These are phyloP conservation scores for Acrocephalus arundinaceus DNA, from an alignment of 2,113 vertebrate genomes.

Conservation along the genomic window DNA sequence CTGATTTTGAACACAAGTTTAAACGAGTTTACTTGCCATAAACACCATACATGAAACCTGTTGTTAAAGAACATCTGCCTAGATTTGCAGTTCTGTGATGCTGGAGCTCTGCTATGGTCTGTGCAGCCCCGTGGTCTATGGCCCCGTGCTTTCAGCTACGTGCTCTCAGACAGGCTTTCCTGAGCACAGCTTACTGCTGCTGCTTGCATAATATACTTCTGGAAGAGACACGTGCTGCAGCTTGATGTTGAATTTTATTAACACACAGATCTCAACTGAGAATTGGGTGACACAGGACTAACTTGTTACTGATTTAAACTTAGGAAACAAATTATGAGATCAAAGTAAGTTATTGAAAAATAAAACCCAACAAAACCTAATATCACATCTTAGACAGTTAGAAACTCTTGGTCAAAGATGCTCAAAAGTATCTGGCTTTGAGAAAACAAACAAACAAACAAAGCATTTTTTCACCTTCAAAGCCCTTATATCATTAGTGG, in stretches of 20 bases:
- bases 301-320: neutral
- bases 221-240: neutral
- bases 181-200: neutral
- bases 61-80: conserved; percentile 17
- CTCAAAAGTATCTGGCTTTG: neutral
- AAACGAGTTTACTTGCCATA: neutral
- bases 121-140: neutral
- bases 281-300: neutral
- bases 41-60: neutral
- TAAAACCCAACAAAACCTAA: neutral
- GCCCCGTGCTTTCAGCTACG: neutral
- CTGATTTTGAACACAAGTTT: neutral
- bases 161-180: neutral
- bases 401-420: neutral
- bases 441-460: neutral
- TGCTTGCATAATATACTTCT: neutral
- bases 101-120: neutral
- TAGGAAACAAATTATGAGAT: neutral
- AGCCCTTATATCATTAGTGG: neutral
- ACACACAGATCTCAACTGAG: neutral
- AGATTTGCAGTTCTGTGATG: neutral
- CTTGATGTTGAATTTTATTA: neutral
- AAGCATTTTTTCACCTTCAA: neutral
- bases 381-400: neutral
- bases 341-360: neutral